Conservation (phyloP, 2,888 invertebrate species). For the Miltochrista miniata region DNA sequence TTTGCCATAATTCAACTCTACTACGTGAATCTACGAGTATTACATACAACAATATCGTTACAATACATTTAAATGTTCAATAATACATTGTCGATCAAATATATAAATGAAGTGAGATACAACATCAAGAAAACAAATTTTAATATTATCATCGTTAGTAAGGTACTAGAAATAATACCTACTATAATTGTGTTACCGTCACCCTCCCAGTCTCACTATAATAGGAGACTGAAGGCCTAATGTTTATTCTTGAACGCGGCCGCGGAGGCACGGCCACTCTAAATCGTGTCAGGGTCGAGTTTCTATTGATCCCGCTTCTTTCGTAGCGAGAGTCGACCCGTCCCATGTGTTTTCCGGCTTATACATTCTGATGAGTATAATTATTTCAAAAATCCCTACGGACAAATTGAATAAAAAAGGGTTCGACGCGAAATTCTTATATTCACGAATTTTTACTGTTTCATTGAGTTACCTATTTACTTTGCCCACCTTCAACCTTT, state of each 20-base stretch:
- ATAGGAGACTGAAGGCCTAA: conserved; percentile 58
- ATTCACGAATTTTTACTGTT: conserved; percentile 17
- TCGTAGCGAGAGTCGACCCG: conserved; percentile 61
- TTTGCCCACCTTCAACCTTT: neutral
- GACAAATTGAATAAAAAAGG: conserved; percentile 40
- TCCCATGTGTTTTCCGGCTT: conserved; percentile 63
- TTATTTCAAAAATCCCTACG: conserved; percentile 43
- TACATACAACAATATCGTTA: too few species aligned
- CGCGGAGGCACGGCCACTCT: conserved; percentile 67
- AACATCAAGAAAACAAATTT: too few species aligned
- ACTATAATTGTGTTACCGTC: conserved; percentile 43
- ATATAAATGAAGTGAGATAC: too few species aligned
- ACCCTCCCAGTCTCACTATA: conserved; percentile 49
- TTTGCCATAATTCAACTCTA: too few species aligned
- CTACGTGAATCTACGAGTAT: too few species aligned
- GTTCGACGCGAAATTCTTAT: conserved; percentile 31
- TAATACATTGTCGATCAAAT: too few species aligned
- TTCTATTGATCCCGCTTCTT: conserved; percentile 77
- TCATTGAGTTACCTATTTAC: conserved; percentile 7
- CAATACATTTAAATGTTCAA: too few species aligned
- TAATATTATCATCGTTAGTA: too few species aligned
- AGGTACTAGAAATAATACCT: too few species aligned
- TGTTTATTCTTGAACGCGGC: conserved; percentile 71
- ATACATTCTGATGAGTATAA: conserved; percentile 53
- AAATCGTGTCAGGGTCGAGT: conserved; percentile 79